Base-by-base conservation (phyloP, 2,888 invertebrate species). In the Halocaridina rubra region DNA sequence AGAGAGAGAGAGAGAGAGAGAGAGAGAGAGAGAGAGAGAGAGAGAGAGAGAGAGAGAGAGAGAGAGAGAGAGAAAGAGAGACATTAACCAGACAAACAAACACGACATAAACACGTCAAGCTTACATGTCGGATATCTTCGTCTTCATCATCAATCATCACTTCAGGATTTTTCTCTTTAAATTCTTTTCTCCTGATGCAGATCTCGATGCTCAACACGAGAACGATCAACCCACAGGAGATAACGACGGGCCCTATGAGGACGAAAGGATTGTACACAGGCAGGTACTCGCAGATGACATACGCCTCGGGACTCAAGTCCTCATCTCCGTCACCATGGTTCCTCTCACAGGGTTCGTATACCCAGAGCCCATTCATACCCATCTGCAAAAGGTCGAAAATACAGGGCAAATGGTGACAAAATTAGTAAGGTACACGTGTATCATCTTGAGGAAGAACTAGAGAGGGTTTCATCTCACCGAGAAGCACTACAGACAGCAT, bases 181-280 rank as follows among this genome's bases (percentile, higher is more conserved):
- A 85, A 85, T 80, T 87, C 81, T 64, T 46, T 59, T 7, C 82
- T 74, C 61, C 82, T 61, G n/a, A 86, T 33, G 78, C 88, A 88
- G 22, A 88, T 84, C 79, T 88, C 88, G 29, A 88, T 75, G 67
- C 88, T 86, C 39, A 88, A 80, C 46, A 88, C 30, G 0, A 88
- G 80, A 29, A 88, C 84, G 10, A 86, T 69, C 33, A 88, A 53
- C 5, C 88, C 88, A 64, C 86, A 88, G 61, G 67, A 74, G 32
- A 81, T 57, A 39, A 88, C 81, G 53, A 88, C 84, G n/a, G 88
- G 88, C 1, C 88, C 88, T 59, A 88, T 79, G 53, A 88, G 81
- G 84, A 88, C 75, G 78, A 88, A 86, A 16, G 86, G 86, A 76
- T 86, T 84, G 33, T 84, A 77, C 19, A 84, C 3, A 0, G 87